Evolutionary conservation across 2,888 invertebrate species (phyloP).

Genomic region (Altica lythri): DNA sequence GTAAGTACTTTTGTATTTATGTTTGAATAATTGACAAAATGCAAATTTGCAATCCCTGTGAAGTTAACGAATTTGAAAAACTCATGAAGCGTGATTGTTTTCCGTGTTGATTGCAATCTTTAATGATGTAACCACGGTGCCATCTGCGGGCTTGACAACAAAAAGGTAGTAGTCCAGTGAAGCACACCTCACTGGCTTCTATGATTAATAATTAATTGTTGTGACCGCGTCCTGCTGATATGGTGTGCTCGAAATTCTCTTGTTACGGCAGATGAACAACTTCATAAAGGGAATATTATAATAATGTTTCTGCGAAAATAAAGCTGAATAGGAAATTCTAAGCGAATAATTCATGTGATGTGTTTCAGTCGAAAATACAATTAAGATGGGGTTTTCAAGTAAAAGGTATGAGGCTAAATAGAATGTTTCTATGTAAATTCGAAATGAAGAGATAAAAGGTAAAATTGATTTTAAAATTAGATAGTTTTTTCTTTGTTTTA

Average conservation of each 20-base stretch:
- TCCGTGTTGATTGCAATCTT: no score
- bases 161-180: conserved; percentile 4
- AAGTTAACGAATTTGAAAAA: no score
- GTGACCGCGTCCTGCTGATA: conserved; percentile 16
- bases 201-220: conserved; percentile 25
- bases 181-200: conserved; percentile 5
- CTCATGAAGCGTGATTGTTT: background rate
- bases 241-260: conserved; percentile 17
- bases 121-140: background rate
- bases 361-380: conserved; percentile 24
- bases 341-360: conserved; percentile 24
- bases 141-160: background rate
- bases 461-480: conserved; percentile 3
- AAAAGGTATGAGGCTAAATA: conserved; percentile 16
- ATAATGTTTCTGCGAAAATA: conserved; percentile 25
- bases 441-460: conserved; percentile 1
- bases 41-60: no score
- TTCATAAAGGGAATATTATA: conserved; percentile 26
- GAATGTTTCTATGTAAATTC: conserved; percentile 18
- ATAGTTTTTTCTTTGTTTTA: background rate
- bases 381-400: conserved; percentile 20
- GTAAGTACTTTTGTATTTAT: no score
- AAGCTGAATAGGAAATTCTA: conserved; percentile 25
- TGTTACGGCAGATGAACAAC: conserved; percentile 16
- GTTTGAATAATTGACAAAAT: no score